Evolutionary conservation across 2,888 invertebrate genomes (phyloP).

Genomic region (Sphaerophoria rueppellii): DNA sequence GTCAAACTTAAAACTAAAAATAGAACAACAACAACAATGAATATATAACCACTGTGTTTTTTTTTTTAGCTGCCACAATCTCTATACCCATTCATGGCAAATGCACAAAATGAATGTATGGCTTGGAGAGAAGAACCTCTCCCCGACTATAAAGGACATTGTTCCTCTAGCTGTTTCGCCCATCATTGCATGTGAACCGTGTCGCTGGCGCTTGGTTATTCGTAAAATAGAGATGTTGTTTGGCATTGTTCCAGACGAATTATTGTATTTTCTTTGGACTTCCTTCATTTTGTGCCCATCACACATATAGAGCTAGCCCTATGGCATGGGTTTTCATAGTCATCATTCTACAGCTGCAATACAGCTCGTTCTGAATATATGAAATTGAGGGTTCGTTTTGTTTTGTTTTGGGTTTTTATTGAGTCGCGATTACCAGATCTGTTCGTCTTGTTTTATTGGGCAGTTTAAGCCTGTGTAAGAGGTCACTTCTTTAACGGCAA

Average conservation of each 20-base stretch:
- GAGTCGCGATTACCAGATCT: conserved; percentile 7
- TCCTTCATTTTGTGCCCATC: conserved; percentile 44
- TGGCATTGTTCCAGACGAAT: conserved; percentile 72
- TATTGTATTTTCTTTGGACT: conserved; percentile 71
- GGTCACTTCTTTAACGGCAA: no score
- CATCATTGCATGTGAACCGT: conserved; percentile 51
- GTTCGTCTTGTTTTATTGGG: not conserved
- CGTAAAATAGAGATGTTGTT: conserved; percentile 58
- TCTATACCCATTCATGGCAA: conserved; percentile 62
- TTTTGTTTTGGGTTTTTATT: not conserved
- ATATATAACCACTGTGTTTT: conserved; percentile 5
- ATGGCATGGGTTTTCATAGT: not conserved
- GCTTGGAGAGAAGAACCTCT: conserved; percentile 7
- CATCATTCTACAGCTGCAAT: not conserved
- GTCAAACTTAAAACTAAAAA: conserved; percentile 10
- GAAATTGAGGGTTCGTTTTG: not conserved
- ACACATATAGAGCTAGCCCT: conserved; percentile 6
- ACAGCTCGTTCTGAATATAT: not conserved
- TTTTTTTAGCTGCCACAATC: conserved; percentile 55
- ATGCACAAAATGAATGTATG: conserved; percentile 65
- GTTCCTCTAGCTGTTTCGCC: conserved; percentile 52
- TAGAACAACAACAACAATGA: not conserved
- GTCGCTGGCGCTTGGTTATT: conserved; percentile 36
- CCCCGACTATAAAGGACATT: conserved; percentile 61
- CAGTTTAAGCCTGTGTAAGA: not conserved